Base-by-base conservation (phyloP, 2,888 invertebrate species). In the Lathronympha strigana region DNA sequence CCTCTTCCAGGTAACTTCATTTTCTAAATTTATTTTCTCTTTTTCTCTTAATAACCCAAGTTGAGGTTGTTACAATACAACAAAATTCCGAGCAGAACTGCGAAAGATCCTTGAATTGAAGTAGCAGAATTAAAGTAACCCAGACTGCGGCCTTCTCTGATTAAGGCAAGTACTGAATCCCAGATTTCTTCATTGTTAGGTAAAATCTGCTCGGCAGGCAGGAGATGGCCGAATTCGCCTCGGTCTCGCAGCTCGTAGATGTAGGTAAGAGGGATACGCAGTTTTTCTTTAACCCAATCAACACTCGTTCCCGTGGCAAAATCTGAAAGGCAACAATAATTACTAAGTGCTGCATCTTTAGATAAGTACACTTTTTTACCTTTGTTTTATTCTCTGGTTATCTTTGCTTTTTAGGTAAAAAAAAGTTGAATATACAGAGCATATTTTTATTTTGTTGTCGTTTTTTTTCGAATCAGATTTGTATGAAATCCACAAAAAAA, bases 221-320 rank as follows among this genome's bases (percentile, higher is more conserved):
- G 80, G 0, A 94, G 68, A 78, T 95, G 95, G 0, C 95, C 95
- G 76, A 92, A 92, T 4, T 78, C 73, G 0, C 95, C 95, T 5
- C 77, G 90, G 73, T 95, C 95, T 17, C 94, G 80, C 0, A 95
- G 82, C 79, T 95, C 95, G 66, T 94, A 93, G 0, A 93, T 93
- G 76, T 93, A 95, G 0, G 93, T 83, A 50, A 95, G 88, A 13
- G 93, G 94, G 1, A 93, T 90, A 21, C 92, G 89, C n/a, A 91
- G 88, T 0, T 75, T 86, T 0, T 93, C 94, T 73, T 95, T 94
- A 0, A 94, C 95, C 94, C 95, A 96, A 76, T 96, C 96, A 72
- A 93, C 82, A 50, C 94, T 94, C 33, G 92, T 86, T 1, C 95
- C 95, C 33, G 93, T 90, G 1, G 94, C 94, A 0, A 84, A 73